Base-by-base conservation (phyloP, 2,888 invertebrate genomes). In the Papilio gigon region DNA sequence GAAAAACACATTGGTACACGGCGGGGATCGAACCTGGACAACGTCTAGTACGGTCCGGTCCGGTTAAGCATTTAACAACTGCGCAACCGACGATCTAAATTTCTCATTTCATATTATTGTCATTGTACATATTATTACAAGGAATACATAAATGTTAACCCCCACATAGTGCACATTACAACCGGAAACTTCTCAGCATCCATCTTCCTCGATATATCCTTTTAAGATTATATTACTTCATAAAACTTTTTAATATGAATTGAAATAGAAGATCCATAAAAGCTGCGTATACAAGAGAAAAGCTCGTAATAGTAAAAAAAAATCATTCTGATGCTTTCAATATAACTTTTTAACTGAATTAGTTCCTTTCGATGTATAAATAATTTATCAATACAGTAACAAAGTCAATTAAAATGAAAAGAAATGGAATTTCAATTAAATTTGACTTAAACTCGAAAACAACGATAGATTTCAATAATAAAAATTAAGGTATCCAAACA, bases 241-340 rank as follows among this genome's bases (percentile, higher is more conserved):
- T 56, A 56, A 56, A 63, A 63, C 30, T 63, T 35, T 63, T 47
- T 63, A 63, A 63, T 63, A 63, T 30, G 22, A 63, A 63, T 35
- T 50, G n/a, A 35, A 14, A 47, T 50, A 47, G 50, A 63, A 47
- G 22, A 11, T 22, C 35, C 35, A 30, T 27, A 35, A 63, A 63
- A 50, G 47, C 6, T 50, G 22, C 20, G 30, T 22, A 35, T 63
- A 35, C 44, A 47, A 35, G 33, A 50, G 47, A 12, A 22, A 35
- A 63, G 63, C 20, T 50, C 63, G 47, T 63, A 63, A 63, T 44
- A 44, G 35, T 47, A 30, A 56, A 56, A 40, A 44, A n/a, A 50
- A 50, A 50, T 4, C 25, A 30, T 56, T 30, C 50, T 14, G 27
- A 8, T 27, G n/a, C 30, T 56, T 56, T 56, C 53, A 56, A 56